Evolutionary conservation across 1,140 invertebrate species (phyloP).

Genomic region (Cherax destructor): DNA sequence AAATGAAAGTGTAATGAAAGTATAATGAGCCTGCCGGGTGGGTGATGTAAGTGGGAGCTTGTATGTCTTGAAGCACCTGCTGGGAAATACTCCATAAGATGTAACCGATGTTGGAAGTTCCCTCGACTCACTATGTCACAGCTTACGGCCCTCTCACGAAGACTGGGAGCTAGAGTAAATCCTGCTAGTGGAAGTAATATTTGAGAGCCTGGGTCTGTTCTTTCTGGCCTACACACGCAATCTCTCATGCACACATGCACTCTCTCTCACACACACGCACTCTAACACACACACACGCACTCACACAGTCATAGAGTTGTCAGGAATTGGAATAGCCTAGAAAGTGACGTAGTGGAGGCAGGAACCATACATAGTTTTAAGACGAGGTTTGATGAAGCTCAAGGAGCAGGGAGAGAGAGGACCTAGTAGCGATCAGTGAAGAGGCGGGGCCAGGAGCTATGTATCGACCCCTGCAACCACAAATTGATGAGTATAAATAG

Average conservation of each 20-base stretch:
- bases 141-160: slow-evolving; percentile 55
- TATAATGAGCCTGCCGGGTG: neutral
- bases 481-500: too few species aligned
- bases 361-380: too few species aligned
- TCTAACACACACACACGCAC: neutral
- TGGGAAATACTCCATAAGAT: slow-evolving; percentile 41
- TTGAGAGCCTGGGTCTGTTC: slow-evolving; percentile 50
- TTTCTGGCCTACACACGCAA: slow-evolving; percentile 2
- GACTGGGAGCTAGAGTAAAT: slow-evolving; percentile 46
- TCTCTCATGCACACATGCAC: neutral
- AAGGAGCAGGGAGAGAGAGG: too few species aligned
- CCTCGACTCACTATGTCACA: slow-evolving; percentile 42
- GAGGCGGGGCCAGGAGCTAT: too few species aligned
- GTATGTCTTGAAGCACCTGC: slow-evolving; percentile 29
- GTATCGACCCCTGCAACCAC: too few species aligned
- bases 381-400: too few species aligned
- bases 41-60: slow-evolving; percentile 21
- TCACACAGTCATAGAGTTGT: too few species aligned
- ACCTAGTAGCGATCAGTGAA: too few species aligned
- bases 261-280: neutral
- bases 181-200: slow-evolving; percentile 54
- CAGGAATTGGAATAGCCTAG: too few species aligned
- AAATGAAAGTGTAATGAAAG: slow-evolving; percentile 63
- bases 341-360: too few species aligned
- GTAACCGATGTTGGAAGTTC: slow-evolving; percentile 66